Evolutionary conservation across 2,797 vertebrate species (phyloP).

Genomic region (Nyctalus aviator): DNA sequence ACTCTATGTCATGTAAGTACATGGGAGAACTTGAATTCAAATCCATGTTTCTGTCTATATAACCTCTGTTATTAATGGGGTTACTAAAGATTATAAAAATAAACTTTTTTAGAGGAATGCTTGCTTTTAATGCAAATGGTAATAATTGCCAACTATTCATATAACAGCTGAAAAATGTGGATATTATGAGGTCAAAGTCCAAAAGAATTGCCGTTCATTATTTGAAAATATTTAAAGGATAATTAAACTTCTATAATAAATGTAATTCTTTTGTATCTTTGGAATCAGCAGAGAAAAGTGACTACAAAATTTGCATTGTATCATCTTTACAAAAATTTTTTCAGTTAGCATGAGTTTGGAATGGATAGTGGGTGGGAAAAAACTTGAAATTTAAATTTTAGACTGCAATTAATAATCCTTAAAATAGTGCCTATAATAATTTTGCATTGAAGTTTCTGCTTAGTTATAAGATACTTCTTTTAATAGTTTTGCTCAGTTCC

Average conservation of each 20-base stretch:
- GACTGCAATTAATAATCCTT: not conserved
- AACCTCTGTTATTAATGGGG: not conserved
- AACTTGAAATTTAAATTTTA: constrained; percentile 37
- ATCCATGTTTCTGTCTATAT: not conserved
- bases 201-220: constrained; percentile 17
- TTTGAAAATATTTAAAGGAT: constrained; percentile 55
- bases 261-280: constrained; percentile 60
- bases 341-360: constrained; percentile 26
- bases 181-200: constrained; percentile 10
- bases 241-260: not conserved
- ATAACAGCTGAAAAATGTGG: constrained; percentile 34
- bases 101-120: not conserved
- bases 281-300: constrained; percentile 20
- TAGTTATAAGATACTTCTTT: constrained; percentile 18
- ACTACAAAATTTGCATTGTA: constrained; percentile 12
- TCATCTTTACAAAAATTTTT: constrained; percentile 55
- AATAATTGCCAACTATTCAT: not conserved
- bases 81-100: constrained; percentile 43
- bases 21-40: not conserved
- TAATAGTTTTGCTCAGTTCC: constrained; percentile 22
- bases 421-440: constrained; percentile 20
- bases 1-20: not conserved
- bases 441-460: constrained; percentile 55
- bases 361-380: not conserved
- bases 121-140: not conserved